Evolutionary conservation across 2,113 vertebrate species (phyloP).

Genomic region (Montifringilla adamsi): DNA sequence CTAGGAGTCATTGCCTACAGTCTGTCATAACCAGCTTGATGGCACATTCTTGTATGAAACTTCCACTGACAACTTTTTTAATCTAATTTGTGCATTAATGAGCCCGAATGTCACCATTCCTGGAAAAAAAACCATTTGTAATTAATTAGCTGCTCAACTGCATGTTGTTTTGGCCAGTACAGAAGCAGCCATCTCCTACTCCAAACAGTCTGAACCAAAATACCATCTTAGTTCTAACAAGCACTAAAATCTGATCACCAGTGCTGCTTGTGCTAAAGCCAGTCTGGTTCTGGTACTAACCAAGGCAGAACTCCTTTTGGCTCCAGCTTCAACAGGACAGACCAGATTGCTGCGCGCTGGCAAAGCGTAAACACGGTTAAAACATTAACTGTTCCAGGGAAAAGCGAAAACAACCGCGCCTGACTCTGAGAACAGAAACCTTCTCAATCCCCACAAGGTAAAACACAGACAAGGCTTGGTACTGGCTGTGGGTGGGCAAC

Average conservation of each 20-base stretch:
- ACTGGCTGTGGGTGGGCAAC: background rate
- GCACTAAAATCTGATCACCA: background rate
- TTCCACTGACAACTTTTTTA: background rate
- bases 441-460: background rate
- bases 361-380: background rate
- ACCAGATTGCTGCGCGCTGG: background rate
- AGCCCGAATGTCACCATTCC: background rate
- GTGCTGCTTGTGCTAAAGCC: background rate
- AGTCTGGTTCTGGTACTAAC: background rate
- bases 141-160: background rate
- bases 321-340: background rate
- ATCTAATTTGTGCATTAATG: background rate
- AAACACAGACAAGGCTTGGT: background rate
- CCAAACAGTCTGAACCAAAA: slow-evolving; percentile 11
- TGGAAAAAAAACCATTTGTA: background rate
- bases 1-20: background rate
- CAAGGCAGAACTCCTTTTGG: background rate
- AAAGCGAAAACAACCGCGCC: background rate
- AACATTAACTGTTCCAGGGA: background rate
- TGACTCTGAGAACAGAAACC: background rate
- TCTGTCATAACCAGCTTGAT: background rate
- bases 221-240: background rate
- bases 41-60: background rate
- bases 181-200: background rate
- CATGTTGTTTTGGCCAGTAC: background rate